A percentile compares a stretch with the other conserved stretches of the same genome.
These are phyloP conservation scores for Cliona cf. orientalis DNA, from an alignment of 37 sponge, comb jelly and placozoan genomes.

Conservation along the genomic window DNA sequence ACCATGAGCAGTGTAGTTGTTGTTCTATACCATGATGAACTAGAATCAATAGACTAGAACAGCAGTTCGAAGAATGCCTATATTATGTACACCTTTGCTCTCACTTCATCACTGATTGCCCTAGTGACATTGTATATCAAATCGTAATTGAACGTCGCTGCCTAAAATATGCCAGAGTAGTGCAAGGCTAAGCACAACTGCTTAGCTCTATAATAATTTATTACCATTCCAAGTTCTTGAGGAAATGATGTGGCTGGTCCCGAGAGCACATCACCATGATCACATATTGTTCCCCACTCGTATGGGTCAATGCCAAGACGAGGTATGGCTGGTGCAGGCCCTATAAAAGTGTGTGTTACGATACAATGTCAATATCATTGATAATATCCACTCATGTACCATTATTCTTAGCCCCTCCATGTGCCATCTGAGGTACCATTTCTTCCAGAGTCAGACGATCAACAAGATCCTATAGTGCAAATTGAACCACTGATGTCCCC, in stretches of 20 bases:
- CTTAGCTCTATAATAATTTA: too few relatives aligned
- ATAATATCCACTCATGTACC: background rate
- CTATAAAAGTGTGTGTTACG: background rate
- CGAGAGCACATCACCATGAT: conserved; percentile 52
- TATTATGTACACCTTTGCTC: conserved; percentile 71
- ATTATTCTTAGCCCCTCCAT: background rate
- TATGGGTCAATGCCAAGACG: conserved; percentile 70
- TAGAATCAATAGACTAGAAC: too few relatives aligned
- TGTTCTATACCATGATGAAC: too few relatives aligned
- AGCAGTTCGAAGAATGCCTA: too few relatives aligned
- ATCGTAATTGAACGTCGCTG: conserved; percentile 65
- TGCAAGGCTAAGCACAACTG: background rate
- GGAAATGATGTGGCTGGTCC: conserved; percentile 67
- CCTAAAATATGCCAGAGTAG: conserved; percentile 3
- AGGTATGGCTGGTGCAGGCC: conserved; percentile 74
- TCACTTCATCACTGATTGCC: conserved; percentile 63
- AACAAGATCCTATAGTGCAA: background rate
- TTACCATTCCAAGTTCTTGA: conserved; percentile 50
- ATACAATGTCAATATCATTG: background rate
- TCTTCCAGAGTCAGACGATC: too few relatives aligned
- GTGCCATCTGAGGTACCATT: too few relatives aligned
- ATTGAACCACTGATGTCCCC: background rate
- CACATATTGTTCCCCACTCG: conserved; percentile 73
- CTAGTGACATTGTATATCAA: conserved; percentile 39
- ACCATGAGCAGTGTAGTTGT: conserved; percentile 27